Evolutionary conservation across 1,140 invertebrate species (phyloP).

Genomic region (Caenorhabditis remanei): DNA sequence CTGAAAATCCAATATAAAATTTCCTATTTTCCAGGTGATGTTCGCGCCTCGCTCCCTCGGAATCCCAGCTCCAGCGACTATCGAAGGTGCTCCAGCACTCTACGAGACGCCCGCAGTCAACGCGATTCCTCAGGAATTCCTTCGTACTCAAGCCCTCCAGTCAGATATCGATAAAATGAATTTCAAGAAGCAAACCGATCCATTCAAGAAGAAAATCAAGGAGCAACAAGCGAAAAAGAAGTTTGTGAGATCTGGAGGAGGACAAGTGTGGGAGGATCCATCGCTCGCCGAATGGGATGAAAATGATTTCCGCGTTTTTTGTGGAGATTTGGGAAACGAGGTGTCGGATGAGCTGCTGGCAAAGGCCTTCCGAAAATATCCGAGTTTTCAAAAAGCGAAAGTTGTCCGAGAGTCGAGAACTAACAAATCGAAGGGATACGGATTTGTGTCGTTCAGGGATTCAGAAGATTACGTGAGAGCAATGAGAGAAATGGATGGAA

Average conservation of each 20-base stretch:
- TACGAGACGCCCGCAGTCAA: constrained; percentile 6
- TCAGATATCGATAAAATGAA: constrained; percentile 73
- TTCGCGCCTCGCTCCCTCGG: not conserved
- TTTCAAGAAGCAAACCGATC: constrained; percentile 66
- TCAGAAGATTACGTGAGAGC: constrained; percentile 95
- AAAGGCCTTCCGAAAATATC: constrained; percentile 93
- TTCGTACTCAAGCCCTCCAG: constrained; percentile 71
- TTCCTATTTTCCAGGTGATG: not conserved
- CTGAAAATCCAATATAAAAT: not conserved
- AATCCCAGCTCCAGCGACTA: constrained; percentile 18
- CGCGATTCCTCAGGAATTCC: constrained; percentile 31
- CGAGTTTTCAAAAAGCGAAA: constrained; percentile 93
- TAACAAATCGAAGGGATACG: constrained; percentile 98
- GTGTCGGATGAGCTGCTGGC: constrained; percentile 93
- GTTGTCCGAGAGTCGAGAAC: constrained; percentile 93
- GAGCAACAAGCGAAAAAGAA: constrained; percentile 77
- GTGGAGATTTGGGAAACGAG: constrained; percentile 98
- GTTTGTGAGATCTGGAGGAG: constrained; percentile 75
- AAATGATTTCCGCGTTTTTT: constrained; percentile 95
- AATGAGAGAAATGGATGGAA: constrained; percentile 94
- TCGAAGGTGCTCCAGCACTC: constrained; percentile 44
- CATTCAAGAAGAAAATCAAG: constrained; percentile 61
- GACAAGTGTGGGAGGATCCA: constrained; percentile 75
- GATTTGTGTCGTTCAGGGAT: constrained; percentile 98
- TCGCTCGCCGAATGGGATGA: constrained; percentile 77